A percentile compares a stretch with the other conserved stretches of the same genome.
phyloP scores from a whole-genome alignment of 2,888 invertebrate species.

The Cordylochernes scorpioides region DNA sequence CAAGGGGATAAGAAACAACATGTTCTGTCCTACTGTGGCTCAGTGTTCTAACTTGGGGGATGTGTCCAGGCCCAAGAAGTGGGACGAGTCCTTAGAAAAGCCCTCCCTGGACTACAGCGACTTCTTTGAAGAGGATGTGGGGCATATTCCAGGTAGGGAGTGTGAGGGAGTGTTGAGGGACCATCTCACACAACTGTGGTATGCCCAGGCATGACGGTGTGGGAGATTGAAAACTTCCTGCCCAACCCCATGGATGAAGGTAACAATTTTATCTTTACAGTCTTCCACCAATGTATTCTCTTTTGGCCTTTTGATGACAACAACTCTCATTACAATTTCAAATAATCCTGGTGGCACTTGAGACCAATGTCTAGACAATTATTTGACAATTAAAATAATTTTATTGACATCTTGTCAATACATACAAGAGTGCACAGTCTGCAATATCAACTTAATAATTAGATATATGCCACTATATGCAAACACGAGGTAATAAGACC shows the following conservation, averaged over 20 bases:
- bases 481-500: too few species aligned
- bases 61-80: constrained; percentile 52
- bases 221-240: constrained; percentile 98
- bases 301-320: not conserved
- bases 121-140: constrained; percentile 79
- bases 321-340: too few species aligned
- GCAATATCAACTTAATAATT: too few species aligned
- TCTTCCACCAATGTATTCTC: not conserved
- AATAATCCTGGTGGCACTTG: too few species aligned
- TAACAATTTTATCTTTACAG: constrained; percentile 1
- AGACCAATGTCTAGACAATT: too few species aligned
- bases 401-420: too few species aligned
- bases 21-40: too few species aligned
- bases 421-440: too few species aligned
- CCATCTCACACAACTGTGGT: not conserved
- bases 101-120: constrained; percentile 88
- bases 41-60: too few species aligned
- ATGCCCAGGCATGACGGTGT: constrained; percentile 43
- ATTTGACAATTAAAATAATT: too few species aligned
- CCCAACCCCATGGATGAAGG: constrained; percentile 52
- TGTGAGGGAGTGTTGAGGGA: not conserved
- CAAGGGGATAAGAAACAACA: too few species aligned
- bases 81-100: constrained; percentile 85
- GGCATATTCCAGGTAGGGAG: constrained; percentile 45
- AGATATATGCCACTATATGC: too few species aligned